A percentile compares a stretch with the other conserved stretches of the same genome.
Evolutionary conservation across 2,888 invertebrate genomes (phyloP).

Genomic region (Ferrisia virgata): DNA sequence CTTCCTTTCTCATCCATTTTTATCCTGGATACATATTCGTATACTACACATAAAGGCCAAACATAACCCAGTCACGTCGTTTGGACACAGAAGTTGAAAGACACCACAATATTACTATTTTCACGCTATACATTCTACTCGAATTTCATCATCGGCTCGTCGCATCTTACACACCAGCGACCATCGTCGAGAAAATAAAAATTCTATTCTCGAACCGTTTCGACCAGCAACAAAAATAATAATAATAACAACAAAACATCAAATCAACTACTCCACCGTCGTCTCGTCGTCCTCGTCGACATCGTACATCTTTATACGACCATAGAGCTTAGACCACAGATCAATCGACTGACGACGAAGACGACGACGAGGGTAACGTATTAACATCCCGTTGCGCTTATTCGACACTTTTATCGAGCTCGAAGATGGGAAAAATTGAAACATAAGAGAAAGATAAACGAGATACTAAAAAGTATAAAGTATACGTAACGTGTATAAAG

Average conservation of each 20-base stretch:
- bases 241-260: not conserved
- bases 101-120: not conserved
- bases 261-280: no score
- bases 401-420: not conserved
- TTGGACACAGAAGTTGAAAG: not conserved
- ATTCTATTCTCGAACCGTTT: no score
- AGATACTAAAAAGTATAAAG: not conserved
- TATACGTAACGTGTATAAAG: no score
- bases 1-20: no score
- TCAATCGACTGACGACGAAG: not conserved
- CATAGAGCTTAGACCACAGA: not conserved
- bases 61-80: not conserved
- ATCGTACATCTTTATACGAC: not conserved
- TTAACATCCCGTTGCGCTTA: not conserved
- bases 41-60: not conserved
- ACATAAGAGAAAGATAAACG: slow-evolving; percentile 14
- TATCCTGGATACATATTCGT: not conserved
- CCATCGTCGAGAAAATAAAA: no score
- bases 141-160: not conserved
- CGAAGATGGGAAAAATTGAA: not conserved
- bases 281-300: no score
- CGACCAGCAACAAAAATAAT: not conserved
- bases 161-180: not conserved
- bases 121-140: no score
- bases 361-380: not conserved